Percentiles rank a stretch among this genome's conserved stretches.
Conservation (phyloP, 2,113 vertebrate species). For the Hemiscyllium ocellatum region DNA sequence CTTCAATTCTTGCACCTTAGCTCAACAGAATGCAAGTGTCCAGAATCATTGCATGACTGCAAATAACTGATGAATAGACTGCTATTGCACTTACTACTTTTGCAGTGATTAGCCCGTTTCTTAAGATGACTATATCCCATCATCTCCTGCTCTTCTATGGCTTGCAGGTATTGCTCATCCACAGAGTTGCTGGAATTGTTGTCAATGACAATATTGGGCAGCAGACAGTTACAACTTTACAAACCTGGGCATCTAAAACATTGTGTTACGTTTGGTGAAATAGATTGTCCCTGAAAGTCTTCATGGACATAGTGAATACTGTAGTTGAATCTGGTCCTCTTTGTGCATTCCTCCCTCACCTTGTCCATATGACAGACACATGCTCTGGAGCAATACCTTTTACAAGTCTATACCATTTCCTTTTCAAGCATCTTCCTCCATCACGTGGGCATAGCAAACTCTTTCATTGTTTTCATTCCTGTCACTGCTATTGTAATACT, state of each 20-base stretch:
- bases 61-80: background rate
- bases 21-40: background rate
- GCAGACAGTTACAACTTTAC: background rate
- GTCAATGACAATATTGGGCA: too few species aligned
- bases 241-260: background rate
- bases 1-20: background rate
- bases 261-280: too few species aligned
- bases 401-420: background rate
- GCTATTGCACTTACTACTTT: background rate
- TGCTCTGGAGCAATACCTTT: background rate
- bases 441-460: background rate
- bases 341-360: background rate
- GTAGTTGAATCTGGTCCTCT: too few species aligned
- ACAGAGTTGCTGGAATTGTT: too few species aligned
- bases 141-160: background rate
- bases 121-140: background rate
- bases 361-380: background rate
- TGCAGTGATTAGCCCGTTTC: background rate
- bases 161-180: background rate
- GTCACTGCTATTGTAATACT: background rate
- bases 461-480: background rate
- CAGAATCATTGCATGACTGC: background rate
- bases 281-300: background rate
- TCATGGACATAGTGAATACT: background rate
- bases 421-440: background rate